Evolutionary conservation across 2,113 vertebrate genomes (phyloP).

Genomic region (Prochilodus magdalenae): DNA sequence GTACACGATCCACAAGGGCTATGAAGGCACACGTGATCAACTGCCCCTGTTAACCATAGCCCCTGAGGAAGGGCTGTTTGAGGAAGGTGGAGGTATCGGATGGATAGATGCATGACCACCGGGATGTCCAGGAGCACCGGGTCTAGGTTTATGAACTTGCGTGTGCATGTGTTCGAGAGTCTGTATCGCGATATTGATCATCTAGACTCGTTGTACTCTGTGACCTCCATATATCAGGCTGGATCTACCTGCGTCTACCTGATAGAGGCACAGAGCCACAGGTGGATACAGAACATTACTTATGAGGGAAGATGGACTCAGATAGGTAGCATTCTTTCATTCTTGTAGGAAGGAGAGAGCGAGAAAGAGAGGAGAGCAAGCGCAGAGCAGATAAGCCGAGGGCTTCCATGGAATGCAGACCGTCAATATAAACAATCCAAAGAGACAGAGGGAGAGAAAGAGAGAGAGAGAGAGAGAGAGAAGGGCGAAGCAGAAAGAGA

Average conservation of each 20-base stretch:
- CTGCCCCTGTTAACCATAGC: neutral
- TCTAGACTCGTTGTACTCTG: neutral
- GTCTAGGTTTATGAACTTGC: too few relatives aligned
- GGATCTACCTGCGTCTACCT: slow-evolving; percentile 7
- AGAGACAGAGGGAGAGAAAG: neutral
- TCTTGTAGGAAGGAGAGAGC: neutral
- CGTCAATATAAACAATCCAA: slow-evolving; percentile 42
- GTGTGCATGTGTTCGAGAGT: neutral
- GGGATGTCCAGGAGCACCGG: too few relatives aligned
- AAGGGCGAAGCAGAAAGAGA: neutral
- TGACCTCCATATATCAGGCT: neutral
- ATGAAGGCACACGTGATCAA: slow-evolving; percentile 14
- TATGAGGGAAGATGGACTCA: slow-evolving; percentile 35
- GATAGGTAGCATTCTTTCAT: slow-evolving; percentile 38
- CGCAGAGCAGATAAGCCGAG: slow-evolving; percentile 28
- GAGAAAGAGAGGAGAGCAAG: slow-evolving; percentile 18
- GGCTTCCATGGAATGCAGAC: slow-evolving; percentile 49
- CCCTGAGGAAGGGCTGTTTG: neutral
- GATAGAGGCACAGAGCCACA: slow-evolving; percentile 14
- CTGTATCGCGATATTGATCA: neutral
- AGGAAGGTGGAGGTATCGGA: neutral
- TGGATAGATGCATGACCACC: too few relatives aligned
- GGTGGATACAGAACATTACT: slow-evolving; percentile 53
- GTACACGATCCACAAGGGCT: neutral
- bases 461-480: neutral